Evolutionary conservation across 2,797 vertebrate species (phyloP).

Genomic region (Pipistrellus nathusii): DNA sequence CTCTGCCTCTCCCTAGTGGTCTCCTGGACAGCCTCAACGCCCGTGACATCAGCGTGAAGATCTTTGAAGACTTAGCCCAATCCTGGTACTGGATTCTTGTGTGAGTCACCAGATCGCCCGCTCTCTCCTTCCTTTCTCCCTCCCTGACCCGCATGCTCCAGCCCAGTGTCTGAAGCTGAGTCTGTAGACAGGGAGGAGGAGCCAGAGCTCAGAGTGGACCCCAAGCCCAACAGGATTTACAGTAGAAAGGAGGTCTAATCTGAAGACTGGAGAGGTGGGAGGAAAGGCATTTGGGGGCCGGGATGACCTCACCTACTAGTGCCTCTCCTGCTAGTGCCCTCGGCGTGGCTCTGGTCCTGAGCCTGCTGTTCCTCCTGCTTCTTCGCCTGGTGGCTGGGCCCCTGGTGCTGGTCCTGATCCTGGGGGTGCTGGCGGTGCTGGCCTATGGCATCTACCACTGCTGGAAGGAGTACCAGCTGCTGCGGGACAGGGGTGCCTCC

Average conservation of each 20-base stretch:
- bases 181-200: neutral
- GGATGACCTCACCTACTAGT: neutral
- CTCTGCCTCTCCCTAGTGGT: slow-evolving; percentile 65
- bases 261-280: neutral
- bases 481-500: slow-evolving; percentile 80
- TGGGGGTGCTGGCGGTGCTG: slow-evolving; percentile 89
- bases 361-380: slow-evolving; percentile 93
- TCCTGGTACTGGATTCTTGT: slow-evolving; percentile 95
- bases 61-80: slow-evolving; percentile 94
- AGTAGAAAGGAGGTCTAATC: neutral
- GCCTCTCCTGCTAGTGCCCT: slow-evolving; percentile 88
- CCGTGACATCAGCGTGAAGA: slow-evolving; percentile 89
- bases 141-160: neutral
- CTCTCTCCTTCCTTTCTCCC: neutral
- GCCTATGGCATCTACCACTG: slow-evolving; percentile 95
- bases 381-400: slow-evolving; percentile 91
- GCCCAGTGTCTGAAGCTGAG: neutral
- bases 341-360: slow-evolving; percentile 91
- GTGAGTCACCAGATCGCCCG: slow-evolving; percentile 87
- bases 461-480: slow-evolving; percentile 90
- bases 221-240: neutral
- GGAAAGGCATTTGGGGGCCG: neutral
- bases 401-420: slow-evolving; percentile 92
- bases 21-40: slow-evolving; percentile 80
- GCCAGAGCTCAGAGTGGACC: neutral